phyloP scores from a whole-genome alignment of 2,888 invertebrate species.

The Cacoxenus indagator region DNA sequence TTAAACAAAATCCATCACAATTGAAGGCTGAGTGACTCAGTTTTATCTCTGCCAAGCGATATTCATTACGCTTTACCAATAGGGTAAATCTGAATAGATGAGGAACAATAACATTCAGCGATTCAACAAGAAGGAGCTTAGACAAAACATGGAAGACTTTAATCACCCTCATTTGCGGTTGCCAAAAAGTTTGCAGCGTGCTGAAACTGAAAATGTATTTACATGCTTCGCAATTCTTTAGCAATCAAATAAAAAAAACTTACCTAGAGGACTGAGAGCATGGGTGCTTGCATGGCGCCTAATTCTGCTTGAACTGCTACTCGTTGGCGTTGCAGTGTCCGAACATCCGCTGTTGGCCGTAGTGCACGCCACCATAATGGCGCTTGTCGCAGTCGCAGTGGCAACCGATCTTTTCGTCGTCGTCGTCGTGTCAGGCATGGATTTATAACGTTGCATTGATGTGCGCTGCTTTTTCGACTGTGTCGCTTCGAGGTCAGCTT shows the following conservation, averaged over 20 bases:
- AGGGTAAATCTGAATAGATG: no score
- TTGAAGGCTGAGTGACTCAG: no score
- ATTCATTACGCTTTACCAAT: no score
- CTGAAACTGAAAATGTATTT: constrained; percentile 33
- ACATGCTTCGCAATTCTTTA: background rate
- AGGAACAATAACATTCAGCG: background rate
- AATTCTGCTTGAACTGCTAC: constrained; percentile 27
- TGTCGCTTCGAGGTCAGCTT: constrained; percentile 53
- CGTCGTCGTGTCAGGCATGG: constrained; percentile 58
- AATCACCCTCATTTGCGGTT: constrained; percentile 45
- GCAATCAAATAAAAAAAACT: background rate
- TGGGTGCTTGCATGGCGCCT: constrained; percentile 65
- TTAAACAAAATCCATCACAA: no score
- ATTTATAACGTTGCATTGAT: constrained; percentile 64
- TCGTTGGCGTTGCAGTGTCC: constrained; percentile 19
- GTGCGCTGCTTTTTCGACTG: constrained; percentile 57
- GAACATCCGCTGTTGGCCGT: background rate
- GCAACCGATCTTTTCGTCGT: no score
- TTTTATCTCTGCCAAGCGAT: no score
- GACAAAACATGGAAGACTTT: background rate
- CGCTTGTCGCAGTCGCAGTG: background rate
- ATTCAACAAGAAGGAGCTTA: background rate
- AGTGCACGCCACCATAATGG: constrained; percentile 17
- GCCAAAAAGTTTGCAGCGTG: constrained; percentile 51
- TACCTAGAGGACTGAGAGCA: constrained; percentile 43